phyloP scores from a whole-genome alignment of 2,797 vertebrate species.

The Lateolabrax maculatus region DNA sequence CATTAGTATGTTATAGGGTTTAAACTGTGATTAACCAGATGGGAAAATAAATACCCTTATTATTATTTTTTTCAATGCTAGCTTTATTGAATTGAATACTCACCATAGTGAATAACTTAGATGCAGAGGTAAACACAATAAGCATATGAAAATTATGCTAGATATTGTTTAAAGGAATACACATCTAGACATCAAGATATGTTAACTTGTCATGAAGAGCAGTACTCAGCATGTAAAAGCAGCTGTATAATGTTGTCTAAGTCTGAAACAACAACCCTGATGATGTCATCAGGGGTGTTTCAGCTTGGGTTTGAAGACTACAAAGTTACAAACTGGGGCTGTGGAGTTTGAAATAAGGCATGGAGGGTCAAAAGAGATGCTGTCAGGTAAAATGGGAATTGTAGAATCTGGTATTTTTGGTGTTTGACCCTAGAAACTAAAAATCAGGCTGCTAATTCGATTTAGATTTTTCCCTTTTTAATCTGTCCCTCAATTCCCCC shows the following conservation, averaged over 20 bases:
- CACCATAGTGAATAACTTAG: neutral
- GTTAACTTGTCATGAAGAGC: neutral
- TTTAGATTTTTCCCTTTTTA: too few species aligned
- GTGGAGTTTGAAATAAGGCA: neutral
- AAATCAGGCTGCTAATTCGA: neutral
- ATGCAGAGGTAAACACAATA: neutral
- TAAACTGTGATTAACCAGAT: neutral
- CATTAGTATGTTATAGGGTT: neutral
- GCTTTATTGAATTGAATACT: neutral
- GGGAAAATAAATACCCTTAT: neutral
- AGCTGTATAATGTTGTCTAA: too few species aligned
- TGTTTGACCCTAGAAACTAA: neutral
- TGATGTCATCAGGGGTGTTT: neutral
- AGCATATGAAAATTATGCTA: neutral
- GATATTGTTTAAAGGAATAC: neutral
- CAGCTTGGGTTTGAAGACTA: neutral
- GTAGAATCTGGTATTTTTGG: neutral
- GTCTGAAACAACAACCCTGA: neutral
- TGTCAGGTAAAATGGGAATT: too few species aligned
- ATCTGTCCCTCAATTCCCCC: neutral
- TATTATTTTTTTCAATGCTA: neutral
- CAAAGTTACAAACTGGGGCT: too few species aligned
- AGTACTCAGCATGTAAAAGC: too few species aligned
- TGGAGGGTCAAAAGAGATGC: too few species aligned
- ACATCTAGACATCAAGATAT: neutral